Conservation (phyloP, 2,888 invertebrate species). For the Odontothrips loti region DNA sequence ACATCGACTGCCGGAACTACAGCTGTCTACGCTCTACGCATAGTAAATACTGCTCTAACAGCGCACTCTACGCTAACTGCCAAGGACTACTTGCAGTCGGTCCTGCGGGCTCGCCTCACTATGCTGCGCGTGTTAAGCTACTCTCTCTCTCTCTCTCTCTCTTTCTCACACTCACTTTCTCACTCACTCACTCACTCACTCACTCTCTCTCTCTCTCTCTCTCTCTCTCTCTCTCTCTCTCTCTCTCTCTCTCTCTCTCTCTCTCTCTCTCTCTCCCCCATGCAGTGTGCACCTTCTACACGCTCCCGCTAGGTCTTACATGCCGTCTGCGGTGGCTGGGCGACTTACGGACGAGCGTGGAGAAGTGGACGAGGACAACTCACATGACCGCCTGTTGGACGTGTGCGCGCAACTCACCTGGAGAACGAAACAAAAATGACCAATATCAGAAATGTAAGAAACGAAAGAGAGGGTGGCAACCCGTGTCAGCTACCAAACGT, state of each 20-base stretch:
- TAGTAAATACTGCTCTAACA: too few relatives aligned
- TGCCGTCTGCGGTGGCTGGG: not conserved
- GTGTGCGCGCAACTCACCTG: conserved; percentile 25
- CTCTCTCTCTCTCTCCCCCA: not conserved
- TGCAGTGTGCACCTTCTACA: not conserved
- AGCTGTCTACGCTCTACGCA: too few relatives aligned
- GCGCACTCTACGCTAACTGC: too few relatives aligned
- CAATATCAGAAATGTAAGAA: not conserved
- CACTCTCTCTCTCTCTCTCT: not conserved
- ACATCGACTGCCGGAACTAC: too few relatives aligned
- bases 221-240: not conserved
- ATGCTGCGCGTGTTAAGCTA: too few relatives aligned
- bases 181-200: too few relatives aligned
- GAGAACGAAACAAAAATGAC: not conserved
- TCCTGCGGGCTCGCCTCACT: too few relatives aligned
- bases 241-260: not conserved
- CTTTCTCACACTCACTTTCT: too few relatives aligned
- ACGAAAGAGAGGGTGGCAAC: not conserved
- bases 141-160: too few relatives aligned
- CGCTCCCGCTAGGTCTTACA: not conserved
- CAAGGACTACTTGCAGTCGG: too few relatives aligned
- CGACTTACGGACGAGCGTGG: conserved; percentile 18
- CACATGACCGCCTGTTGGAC: conserved; percentile 15
- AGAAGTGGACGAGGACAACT: conserved; percentile 14
- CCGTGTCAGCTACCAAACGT: too few relatives aligned